These are phyloP conservation scores for Zelleria hepariella DNA, from an alignment of 2,888 invertebrate genomes.

Conservation along the genomic window DNA sequence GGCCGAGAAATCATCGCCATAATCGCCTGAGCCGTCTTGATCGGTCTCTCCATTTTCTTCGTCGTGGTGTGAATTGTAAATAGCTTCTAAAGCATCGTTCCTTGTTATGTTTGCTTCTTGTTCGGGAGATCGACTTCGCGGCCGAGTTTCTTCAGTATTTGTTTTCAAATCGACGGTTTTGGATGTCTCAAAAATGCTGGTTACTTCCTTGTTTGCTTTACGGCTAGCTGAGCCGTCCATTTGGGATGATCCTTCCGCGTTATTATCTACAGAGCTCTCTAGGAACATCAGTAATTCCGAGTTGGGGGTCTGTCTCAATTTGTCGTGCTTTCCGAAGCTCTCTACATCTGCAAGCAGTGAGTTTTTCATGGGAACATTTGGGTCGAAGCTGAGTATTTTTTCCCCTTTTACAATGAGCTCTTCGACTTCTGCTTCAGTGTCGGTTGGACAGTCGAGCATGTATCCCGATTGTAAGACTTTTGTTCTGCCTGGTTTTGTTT, in stretches of 20 bases:
- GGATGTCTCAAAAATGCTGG: not conserved
- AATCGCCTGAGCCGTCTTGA: slow-evolving; percentile 22
- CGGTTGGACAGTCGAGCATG: not conserved
- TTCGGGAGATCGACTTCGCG: slow-evolving; percentile 16
- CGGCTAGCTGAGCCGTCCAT: not conserved
- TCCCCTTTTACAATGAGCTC: not conserved
- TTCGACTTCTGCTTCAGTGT: not conserved
- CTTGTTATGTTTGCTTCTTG: slow-evolving; percentile 22
- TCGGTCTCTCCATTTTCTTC: slow-evolving; percentile 22
- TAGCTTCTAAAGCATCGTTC: slow-evolving; percentile 33
- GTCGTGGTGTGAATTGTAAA: slow-evolving; percentile 25
- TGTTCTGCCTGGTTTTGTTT: no score
- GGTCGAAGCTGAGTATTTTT: not conserved
- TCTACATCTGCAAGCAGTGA: not conserved
- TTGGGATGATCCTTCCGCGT: not conserved
- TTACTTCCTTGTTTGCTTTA: not conserved
- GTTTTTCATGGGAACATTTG: not conserved
- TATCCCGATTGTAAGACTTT: not conserved
- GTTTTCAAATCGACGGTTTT: not conserved
- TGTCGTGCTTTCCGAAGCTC: not conserved
- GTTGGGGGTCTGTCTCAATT: not conserved
- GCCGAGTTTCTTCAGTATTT: not conserved
- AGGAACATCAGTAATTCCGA: not conserved
- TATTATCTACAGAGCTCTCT: not conserved
- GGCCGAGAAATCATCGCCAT: slow-evolving; percentile 40